These are phyloP conservation scores for Glaucomys volans DNA, from an alignment of 2,113 vertebrate species.

Conservation along the genomic window DNA sequence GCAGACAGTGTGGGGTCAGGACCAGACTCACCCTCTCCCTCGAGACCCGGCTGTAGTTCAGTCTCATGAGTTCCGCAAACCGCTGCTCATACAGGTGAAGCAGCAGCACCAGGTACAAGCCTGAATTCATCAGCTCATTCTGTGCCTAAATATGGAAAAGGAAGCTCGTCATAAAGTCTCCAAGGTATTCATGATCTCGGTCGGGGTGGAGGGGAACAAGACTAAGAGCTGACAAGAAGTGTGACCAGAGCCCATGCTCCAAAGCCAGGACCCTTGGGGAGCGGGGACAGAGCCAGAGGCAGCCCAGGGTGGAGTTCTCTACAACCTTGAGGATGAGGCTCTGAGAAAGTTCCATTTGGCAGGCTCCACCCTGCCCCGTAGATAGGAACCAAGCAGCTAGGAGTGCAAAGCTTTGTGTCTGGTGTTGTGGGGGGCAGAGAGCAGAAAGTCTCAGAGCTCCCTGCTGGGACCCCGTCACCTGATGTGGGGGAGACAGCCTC, in stretches of 20 bases:
- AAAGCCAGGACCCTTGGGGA: background rate
- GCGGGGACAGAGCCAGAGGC: background rate
- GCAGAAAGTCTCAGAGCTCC: too few species aligned
- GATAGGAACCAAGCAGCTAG: background rate
- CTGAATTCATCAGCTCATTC: conserved; percentile 66
- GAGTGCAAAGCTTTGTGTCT: background rate
- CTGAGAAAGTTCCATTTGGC: background rate
- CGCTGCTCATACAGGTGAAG: conserved; percentile 79
- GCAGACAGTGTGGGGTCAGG: accelerated
- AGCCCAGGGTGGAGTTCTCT: background rate
- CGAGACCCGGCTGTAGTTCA: background rate
- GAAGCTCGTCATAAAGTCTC: background rate
- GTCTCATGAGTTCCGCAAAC: conserved; percentile 76
- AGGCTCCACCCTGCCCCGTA: background rate
- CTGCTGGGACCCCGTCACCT: background rate
- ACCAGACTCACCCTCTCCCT: conserved; percentile 67
- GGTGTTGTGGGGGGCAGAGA: background rate
- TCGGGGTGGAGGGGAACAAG: background rate
- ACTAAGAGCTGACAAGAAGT: background rate
- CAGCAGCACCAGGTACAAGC: conserved; percentile 76
- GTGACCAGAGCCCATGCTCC: background rate
- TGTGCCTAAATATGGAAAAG: conserved; percentile 56
- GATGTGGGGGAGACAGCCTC: background rate
- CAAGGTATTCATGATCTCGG: background rate
- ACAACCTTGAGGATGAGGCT: background rate